Evolutionary conservation across 2,113 vertebrate genomes (phyloP), one percentile per base, ranked within the genome.

Genomic region (Sterrhoptilus dennistouni): DNA sequence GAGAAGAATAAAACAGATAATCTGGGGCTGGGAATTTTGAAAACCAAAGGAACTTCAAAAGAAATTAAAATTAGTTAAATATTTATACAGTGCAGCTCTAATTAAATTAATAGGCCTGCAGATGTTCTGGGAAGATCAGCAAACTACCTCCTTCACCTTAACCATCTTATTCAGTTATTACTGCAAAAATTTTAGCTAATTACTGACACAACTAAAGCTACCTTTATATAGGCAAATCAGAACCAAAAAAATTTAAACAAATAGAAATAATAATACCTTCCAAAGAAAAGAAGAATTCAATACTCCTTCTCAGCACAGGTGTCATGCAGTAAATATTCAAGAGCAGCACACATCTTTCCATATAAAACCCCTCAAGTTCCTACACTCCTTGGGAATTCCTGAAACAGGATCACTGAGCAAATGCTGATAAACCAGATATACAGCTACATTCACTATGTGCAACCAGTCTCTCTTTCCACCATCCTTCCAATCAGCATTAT

Each of bases 101-200:
- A 98, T 97, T 97, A 97, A 98, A 97, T 97, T 94, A 97, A 83
- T 45, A 87, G 60, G 47, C 27, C 81, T 77, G 63, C 12, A 49
- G 87, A 93, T 92, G 76, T 75, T 52, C 89, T 86, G 45, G 50
- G 65, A 53, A 86, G 85, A 93, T 88, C 42, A 92, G 35, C 49
- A 90, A 66, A 61, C 33, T 56, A 35, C 45, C 44, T 93, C 45
- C 75, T 80, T 93, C 65, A 63, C 80, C 31, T 64, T 40, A 89
- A 79, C 53, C 11, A n/a, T 90, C 68, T 68, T 66, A 56, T n/a
- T 91, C 82, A 60, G 24, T 91, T 82, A 91, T 13, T 36, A 60
- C 22, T 88, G 40, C 63, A 93, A 94, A 83, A 38, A 56, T 82
- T 90, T 36, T 59, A 54, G 60, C n/a, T 52, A 79, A 69, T 75